These are phyloP conservation scores for Rhinella marina DNA, from an alignment of 2,797 vertebrate species.

Conservation along the genomic window DNA sequence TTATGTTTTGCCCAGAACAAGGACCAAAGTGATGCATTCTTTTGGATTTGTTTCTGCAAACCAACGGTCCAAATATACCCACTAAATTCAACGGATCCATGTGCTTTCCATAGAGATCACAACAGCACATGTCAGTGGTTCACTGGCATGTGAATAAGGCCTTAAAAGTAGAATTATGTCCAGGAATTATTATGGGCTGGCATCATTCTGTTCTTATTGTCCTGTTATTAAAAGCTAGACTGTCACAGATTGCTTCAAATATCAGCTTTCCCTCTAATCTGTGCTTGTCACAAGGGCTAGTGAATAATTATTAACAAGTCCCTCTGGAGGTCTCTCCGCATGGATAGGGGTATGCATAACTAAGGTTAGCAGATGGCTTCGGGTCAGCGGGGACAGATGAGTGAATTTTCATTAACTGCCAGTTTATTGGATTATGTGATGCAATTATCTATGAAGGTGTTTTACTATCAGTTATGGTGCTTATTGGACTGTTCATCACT, in stretches of 20 bases:
- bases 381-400: conserved; percentile 52
- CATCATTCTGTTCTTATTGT: conserved; percentile 7
- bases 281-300: conserved; percentile 29
- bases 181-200: neutral
- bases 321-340: conserved; percentile 51
- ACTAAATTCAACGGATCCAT: too few species aligned
- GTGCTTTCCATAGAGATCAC: too few species aligned
- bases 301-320: conserved; percentile 60
- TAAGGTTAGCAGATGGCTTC: conserved; percentile 58
- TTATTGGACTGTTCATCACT: conserved; percentile 30
- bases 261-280: neutral
- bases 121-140: too few species aligned
- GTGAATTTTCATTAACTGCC: conserved; percentile 57
- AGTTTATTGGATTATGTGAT: conserved; percentile 54
- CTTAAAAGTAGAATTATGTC: neutral
- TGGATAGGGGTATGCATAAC: conserved; percentile 54
- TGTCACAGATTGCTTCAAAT: conserved; percentile 5
- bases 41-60: too few species aligned
- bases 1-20: too few species aligned
- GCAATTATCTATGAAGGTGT: conserved; percentile 43
- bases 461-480: conserved; percentile 32
- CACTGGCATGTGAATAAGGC: too few species aligned
- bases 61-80: too few species aligned
- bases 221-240: neutral
- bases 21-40: too few species aligned